A percentile compares a stretch with the other conserved stretches of the same genome.
These are phyloP conservation scores for Lottia gigantea DNA, from an alignment of 2,888 invertebrate genomes.

Conservation along the genomic window DNA sequence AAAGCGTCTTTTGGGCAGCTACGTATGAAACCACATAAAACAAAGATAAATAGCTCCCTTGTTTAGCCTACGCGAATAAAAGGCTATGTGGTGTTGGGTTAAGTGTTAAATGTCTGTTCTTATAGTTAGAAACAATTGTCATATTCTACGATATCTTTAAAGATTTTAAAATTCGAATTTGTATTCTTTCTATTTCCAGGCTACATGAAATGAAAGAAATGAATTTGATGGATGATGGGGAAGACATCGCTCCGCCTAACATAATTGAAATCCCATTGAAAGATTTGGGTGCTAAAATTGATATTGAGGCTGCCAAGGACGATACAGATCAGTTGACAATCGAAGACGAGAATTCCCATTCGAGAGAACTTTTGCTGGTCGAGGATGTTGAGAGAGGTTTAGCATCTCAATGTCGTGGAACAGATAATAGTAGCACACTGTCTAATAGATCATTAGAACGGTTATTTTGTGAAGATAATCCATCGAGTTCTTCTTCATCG, in stretches of 20 bases:
- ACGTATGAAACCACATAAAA: no score
- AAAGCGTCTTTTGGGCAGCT: no score
- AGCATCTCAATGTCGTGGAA: background rate
- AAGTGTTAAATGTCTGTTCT: no score
- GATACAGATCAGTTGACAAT: constrained; percentile 25
- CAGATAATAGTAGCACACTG: background rate
- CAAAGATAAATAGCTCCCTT: no score
- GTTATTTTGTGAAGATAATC: background rate
- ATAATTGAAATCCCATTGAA: constrained; percentile 56
- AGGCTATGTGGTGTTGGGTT: no score
- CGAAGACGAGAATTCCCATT: constrained; percentile 23
- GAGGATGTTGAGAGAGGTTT: constrained; percentile 4
- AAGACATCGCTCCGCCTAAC: constrained; percentile 35
- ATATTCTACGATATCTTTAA: no score
- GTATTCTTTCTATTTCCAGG: constrained; percentile 38
- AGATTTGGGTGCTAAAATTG: constrained; percentile 50
- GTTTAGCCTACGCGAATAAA: no score
- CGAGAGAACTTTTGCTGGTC: constrained; percentile 14
- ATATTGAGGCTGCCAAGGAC: constrained; percentile 41
- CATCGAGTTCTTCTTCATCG: constrained; percentile 7
- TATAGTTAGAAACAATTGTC: no score
- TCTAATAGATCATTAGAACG: constrained; percentile 1
- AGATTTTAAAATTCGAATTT: no score
- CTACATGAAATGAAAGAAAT: constrained; percentile 57
- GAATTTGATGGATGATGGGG: constrained; percentile 48